phyloP scores from a whole-genome alignment of 2,888 invertebrate genomes.

The Cosmorhoe ocellata region DNA sequence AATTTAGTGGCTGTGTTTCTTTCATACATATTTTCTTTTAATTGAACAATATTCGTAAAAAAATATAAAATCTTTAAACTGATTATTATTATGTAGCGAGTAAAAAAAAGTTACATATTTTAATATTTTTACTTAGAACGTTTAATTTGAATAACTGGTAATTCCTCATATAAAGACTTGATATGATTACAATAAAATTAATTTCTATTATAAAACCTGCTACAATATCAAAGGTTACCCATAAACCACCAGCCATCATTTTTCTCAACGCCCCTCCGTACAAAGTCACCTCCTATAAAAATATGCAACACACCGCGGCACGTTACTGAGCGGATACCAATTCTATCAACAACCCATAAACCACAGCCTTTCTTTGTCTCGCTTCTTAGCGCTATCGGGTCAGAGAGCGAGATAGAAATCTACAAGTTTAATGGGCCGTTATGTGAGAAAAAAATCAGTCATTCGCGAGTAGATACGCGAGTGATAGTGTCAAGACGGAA shows the following conservation, averaged over 20 bases:
- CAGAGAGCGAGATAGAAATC: conserved; percentile 79
- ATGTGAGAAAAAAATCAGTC: conserved; percentile 82
- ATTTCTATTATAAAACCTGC: no score
- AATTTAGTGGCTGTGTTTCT: not conserved
- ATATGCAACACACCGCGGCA: conserved; percentile 80
- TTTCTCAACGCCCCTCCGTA: conserved; percentile 40
- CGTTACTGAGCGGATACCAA: conserved; percentile 81
- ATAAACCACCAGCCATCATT: conserved; percentile 8
- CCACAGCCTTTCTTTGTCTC: conserved; percentile 83
- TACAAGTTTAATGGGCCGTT: conserved; percentile 82
- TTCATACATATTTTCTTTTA: not conserved
- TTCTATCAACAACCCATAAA: conserved; percentile 83
- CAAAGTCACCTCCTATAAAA: conserved; percentile 71
- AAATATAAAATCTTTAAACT: no score
- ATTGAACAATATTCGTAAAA: no score
- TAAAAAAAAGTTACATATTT: no score
- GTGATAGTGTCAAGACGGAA: conserved; percentile 78
- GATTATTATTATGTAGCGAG: no score
- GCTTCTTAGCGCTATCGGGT: conserved; percentile 67
- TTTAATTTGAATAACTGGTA: no score
- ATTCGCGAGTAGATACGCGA: conserved; percentile 81
- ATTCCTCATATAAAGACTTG: no score
- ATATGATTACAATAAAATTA: no score
- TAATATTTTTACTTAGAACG: no score
- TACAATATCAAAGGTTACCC: not conserved